Conservation (phyloP, 2,113 vertebrate genomes). For the Crotalus viridis region DNA sequence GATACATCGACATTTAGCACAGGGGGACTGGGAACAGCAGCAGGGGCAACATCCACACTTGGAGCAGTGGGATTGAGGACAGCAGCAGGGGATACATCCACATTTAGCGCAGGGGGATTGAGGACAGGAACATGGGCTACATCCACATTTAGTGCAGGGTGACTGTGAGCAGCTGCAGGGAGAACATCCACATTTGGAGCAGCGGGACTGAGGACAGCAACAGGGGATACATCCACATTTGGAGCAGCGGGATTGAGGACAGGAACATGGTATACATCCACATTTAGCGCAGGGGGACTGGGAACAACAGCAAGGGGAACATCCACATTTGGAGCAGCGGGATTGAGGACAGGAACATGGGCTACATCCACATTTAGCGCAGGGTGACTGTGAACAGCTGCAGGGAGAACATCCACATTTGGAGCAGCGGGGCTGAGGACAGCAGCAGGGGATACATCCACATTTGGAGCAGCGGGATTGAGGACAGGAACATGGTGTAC, state of each 20-base stretch:
- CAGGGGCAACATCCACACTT: background rate
- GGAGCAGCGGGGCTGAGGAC: background rate
- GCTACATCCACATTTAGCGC: background rate
- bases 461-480: background rate
- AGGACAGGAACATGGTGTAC: background rate
- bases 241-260: background rate
- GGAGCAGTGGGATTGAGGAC: background rate
- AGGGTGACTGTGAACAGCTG: background rate
- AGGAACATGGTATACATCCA: background rate
- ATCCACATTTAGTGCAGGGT: background rate
- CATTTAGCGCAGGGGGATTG: background rate
- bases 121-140: background rate
- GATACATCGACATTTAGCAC: background rate
- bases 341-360: background rate
- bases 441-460: background rate
- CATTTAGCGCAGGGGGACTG: background rate
- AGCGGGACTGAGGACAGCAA: background rate
- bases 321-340: background rate
- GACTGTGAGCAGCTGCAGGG: no score
- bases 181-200: background rate
- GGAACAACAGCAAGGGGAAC: background rate
- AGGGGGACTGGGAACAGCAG: fast-evolving
- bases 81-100: background rate
- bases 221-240: background rate
- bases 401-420: background rate